Evolutionary conservation across 2,797 vertebrate genomes (phyloP).

Genomic region (Cyprinodon diabolis): DNA sequence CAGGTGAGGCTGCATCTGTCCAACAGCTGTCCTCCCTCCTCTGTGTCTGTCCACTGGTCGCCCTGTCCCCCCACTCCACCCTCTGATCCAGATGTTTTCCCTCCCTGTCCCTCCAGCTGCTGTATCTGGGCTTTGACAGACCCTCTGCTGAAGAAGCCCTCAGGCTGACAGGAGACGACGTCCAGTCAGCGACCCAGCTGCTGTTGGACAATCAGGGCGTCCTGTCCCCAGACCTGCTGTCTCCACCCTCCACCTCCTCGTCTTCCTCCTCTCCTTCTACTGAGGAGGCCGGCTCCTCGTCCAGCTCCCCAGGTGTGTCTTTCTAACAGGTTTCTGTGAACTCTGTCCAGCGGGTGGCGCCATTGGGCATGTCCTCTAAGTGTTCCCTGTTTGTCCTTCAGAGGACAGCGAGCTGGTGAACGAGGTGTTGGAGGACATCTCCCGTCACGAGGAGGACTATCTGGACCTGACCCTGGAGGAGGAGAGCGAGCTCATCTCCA

Average conservation of each 20-base stretch:
- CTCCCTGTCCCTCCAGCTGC: conserved; percentile 73
- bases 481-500: conserved; percentile 86
- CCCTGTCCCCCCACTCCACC: too few species aligned
- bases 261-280: conserved; percentile 50
- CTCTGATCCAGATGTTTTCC: neutral
- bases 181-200: conserved; percentile 86
- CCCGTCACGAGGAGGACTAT: conserved; percentile 94
- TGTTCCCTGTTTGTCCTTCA: conserved; percentile 23
- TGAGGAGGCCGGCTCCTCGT: conserved; percentile 77
- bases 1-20: conserved; percentile 53
- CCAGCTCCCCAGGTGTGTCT: conserved; percentile 56
- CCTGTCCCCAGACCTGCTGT: conserved; percentile 78
- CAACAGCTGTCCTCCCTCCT: neutral
- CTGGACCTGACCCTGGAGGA: conserved; percentile 95
- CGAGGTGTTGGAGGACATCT: conserved; percentile 92
- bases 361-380: neutral
- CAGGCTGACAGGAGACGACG: conserved; percentile 82
- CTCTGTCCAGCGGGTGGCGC: neutral
- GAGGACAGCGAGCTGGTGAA: conserved; percentile 88
- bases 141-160: conserved; percentile 79
- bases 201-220: conserved; percentile 85
- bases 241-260: conserved; percentile 33
- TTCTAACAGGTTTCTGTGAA: neutral
- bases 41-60: too few species aligned
- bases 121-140: conserved; percentile 87